Evolutionary conservation across 2,888 invertebrate genomes (phyloP).

Genomic region (Brachyptera putata): DNA sequence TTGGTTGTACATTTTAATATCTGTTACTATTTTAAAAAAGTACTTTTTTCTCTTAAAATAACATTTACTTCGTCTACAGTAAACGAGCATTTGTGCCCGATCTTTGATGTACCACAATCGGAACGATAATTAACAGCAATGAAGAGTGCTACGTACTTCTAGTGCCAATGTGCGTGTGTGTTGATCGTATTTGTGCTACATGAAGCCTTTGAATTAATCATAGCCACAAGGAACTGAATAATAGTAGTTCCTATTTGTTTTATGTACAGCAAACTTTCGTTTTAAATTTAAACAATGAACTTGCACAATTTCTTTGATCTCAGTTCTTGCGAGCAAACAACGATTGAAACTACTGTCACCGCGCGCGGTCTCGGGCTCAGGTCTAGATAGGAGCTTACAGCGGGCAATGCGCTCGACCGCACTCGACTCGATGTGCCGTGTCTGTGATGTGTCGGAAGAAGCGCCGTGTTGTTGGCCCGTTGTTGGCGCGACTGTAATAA

Average conservation of each 20-base stretch:
- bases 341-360: too few species aligned
- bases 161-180: neutral
- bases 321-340: conserved; percentile 45
- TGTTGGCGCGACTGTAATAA: too few species aligned
- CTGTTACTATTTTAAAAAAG: too few species aligned
- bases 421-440: too few species aligned
- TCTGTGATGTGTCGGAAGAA: too few species aligned
- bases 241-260: conserved; percentile 38
- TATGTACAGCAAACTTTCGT: conserved; percentile 28
- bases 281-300: conserved; percentile 36
- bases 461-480: too few species aligned
- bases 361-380: too few species aligned
- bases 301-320: conserved; percentile 46
- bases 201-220: conserved; percentile 29
- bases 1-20: too few species aligned
- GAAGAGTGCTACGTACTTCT: conserved; percentile 4
- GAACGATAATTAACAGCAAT: too few species aligned
- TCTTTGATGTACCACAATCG: neutral
- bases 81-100: neutral
- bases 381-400: too few species aligned
- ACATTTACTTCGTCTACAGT: neutral
- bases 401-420: too few species aligned
- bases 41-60: neutral
- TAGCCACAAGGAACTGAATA: conserved; percentile 36
- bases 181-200: neutral